phyloP scores from a whole-genome alignment of 2,797 vertebrate species.

The Melanogrammus aeglefinus region DNA sequence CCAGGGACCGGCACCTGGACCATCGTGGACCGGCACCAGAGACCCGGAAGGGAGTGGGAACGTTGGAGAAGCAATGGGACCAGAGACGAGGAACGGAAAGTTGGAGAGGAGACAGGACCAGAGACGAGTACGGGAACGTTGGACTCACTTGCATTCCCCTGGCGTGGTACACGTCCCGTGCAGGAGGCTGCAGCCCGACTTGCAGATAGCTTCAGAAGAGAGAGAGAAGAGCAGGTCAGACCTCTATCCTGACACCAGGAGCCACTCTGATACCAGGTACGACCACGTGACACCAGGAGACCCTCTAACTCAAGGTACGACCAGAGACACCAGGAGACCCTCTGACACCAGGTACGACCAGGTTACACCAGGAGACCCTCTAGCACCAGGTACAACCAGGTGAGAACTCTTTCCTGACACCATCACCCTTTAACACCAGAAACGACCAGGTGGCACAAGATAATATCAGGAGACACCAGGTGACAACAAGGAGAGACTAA shows the following conservation, averaged over 20 bases:
- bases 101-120: too few relatives aligned
- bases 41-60: background rate
- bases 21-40: too few relatives aligned
- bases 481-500: background rate
- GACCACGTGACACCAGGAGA: background rate
- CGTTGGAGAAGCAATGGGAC: background rate
- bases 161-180: constrained; percentile 82
- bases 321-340: too few relatives aligned
- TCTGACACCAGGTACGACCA: too few relatives aligned
- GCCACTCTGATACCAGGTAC: background rate
- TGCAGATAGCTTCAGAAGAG: constrained; percentile 82
- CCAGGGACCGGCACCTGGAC: too few relatives aligned
- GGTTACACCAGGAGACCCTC: too few relatives aligned
- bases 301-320: too few relatives aligned
- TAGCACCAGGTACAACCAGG: too few relatives aligned
- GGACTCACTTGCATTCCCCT: constrained; percentile 90
- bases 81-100: background rate
- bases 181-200: constrained; percentile 85
- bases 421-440: background rate
- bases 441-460: background rate
- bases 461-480: background rate
- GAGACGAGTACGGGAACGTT: background rate
- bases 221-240: constrained; percentile 5
- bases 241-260: background rate
- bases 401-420: too few relatives aligned